Evolutionary conservation across 2,797 vertebrate genomes (phyloP), one percentile per base, ranked within the genome.

Genomic region (Sebastiscus tertius): DNA sequence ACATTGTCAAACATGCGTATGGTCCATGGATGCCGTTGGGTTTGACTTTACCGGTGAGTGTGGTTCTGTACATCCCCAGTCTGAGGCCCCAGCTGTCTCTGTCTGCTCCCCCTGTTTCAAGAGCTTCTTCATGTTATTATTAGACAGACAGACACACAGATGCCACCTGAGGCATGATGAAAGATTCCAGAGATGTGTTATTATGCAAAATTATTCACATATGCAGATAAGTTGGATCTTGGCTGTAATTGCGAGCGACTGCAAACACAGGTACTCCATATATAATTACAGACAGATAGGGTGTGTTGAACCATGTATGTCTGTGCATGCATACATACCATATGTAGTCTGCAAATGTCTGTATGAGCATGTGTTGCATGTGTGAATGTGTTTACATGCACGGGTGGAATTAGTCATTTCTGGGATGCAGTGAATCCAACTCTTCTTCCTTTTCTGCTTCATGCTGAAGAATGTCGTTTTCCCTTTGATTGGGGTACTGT

Each of bases 171-270:
- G 75, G 73, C 65, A 76, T 52, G 80, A 87, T 86, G 85, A 89
- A 90, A 89, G 86, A 82, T 65, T 79, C 71, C 61, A 72, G 72
- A 85, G 71, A 46, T 59, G 29, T 6, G 52, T 75, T 68, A 86
- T 77, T 83, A 89, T 87, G 81, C 66, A 63, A 79, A 90, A 79
- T 79, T 86, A 89, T 91, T 88, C 85, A 85, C 66, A 62, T 69
- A 87, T 90, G 81, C 83, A 88, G 71, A 90, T 88, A 26, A 75
- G 56, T 61, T 65, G 64, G 58, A 63, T 74, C 84, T 72, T 62
- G 72, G 61, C 78, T 78, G 54, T 84, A 89, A 87, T 86, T 83
- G 67, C 16, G 10, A 46, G 16, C 4, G 8, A 77, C 46, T 78
- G 54, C 80, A 72, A 71, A 81, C 80, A 78, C 75, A 80, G 75